These are phyloP conservation scores for Lagopus muta DNA, from an alignment of 2,113 vertebrate species.

Conservation along the genomic window DNA sequence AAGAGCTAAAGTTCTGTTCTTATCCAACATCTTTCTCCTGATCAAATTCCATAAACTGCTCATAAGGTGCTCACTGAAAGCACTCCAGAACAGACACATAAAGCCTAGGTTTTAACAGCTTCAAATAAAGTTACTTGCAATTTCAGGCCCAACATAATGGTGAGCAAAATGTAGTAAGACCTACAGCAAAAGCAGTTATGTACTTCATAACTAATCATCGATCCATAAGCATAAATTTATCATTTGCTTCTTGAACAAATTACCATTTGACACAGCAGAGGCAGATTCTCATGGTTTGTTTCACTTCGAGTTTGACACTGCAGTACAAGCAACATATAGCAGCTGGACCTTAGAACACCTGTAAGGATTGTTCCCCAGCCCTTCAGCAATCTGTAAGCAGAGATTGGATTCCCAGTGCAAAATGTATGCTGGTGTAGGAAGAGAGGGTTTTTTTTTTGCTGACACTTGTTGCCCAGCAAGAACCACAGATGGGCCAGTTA, in stretches of 20 bases:
- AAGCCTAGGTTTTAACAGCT: not conserved
- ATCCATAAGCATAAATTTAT: not conserved
- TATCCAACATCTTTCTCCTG: not conserved
- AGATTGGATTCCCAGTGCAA: not conserved
- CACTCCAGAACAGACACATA: not conserved
- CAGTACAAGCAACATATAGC: not conserved
- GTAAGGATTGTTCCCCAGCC: not conserved
- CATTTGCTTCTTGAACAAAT: not conserved
- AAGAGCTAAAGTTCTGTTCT: not conserved
- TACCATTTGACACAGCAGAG: not conserved
- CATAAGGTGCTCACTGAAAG: not conserved
- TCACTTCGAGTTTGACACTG: accelerated
- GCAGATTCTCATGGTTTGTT: not conserved
- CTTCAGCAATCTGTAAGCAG: not conserved
- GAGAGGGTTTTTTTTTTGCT: not conserved
- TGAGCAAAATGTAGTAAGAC: not conserved
- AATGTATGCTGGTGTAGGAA: not conserved
- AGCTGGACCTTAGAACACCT: not conserved
- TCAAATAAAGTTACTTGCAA: not conserved
- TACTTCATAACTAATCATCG: not conserved
- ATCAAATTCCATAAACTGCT: not conserved
- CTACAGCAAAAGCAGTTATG: not conserved
- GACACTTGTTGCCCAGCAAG: not conserved
- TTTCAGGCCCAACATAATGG: not conserved
- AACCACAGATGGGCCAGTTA: accelerated